Evolutionary conservation across 2,797 vertebrate genomes (phyloP), one percentile per base, ranked within the genome.

Genomic region (Agapornis canus): DNA sequence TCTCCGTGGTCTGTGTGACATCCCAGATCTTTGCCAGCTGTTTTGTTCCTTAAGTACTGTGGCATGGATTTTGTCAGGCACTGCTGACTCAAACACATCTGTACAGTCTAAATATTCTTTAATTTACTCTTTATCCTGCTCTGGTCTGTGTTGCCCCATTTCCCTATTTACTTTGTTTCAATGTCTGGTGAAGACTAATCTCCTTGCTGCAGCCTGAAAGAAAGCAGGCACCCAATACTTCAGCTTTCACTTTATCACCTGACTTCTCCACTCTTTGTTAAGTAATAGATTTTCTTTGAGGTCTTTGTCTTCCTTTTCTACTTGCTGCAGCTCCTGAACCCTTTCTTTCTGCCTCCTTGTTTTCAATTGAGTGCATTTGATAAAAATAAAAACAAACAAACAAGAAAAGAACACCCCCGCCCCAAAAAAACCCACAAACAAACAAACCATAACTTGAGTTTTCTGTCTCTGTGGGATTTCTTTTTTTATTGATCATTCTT

Each of bases 161-260:
- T 96, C 70, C 77, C 77, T 86, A 26, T 93, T 95, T 96, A 94
- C 63, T 90, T 86, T 89, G 25, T 56, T 90, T 84, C 80, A 43
- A 51, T 43, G 66, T 86, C 87, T 96, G 85, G 52, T 49, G 59
- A 88, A 81, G 64, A 59, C 77, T 95, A 82, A 95, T 94, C 88
- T 70, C 84, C 59, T 47, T 79, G 52, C 88, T 77, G 51, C 43
- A 64, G 77, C 35, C 56, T 93, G 96, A 96, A 86, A 94, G 89
- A 79, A 94, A 92, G n/a, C 90, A 93, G 94, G 39, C 81, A 18
- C 73, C 37, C 56, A 63, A 4, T 69, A 48, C 40, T 82, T 90
- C 54, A 83, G 47, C 66, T 86, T 83, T 75, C 54, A 47, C 26
- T 81, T 37, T 39, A 68, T 39, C 88, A 80, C 75, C 81, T 83